Base-by-base conservation (phyloP, 2,797 vertebrate species). In the Pipistrellus pygmaeus region DNA sequence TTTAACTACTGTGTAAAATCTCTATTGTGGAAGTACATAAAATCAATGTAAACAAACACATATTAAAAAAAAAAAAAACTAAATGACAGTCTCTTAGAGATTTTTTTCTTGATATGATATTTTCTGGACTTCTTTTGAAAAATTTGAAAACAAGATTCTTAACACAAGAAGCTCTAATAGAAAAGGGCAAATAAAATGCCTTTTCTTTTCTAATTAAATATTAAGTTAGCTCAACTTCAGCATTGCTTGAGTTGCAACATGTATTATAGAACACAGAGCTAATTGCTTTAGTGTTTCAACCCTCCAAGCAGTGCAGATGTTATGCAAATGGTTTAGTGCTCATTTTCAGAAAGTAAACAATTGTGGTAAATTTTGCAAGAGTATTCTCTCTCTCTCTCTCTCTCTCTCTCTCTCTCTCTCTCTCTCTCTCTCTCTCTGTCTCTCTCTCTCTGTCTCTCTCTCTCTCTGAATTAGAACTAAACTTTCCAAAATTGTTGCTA, bases 261-360 rank as follows among this genome's bases (percentile, higher is more conserved):
- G 71, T 90, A 21, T 95, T 98, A 92, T 15, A 96, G 95, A 98
- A 90, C 25, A 93, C 53, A 38, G 57, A 96, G 75, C 92, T 97
- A 98, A 98, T 97, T 97, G 88, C 95, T 96, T 85, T 95, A 96
- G 91, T 91, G 85, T 88, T 98, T 91, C 95, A 98, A 27, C 85
- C 90, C 96, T 98, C 92, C 91, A 95, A 98, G 97, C 96, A 97
- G 96, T 97, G 92, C 97, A 98, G 98, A 97, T 98, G 97, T 96
- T 98, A 97, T 97, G 97, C 94, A 98, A 98, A 98, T 97, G 85
- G 32, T 88, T 97, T 95, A 96, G 88, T 93, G 71, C 83, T 97
- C 87, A 92, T 97, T 98, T 98, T 97, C 88, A 97, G 96, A 94
- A 91, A 96, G 93, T 80, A 97, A 98, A 97, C 94, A 91, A 97